phyloP scores from a whole-genome alignment of 2,888 invertebrate species.

The Mimas tiliae region DNA sequence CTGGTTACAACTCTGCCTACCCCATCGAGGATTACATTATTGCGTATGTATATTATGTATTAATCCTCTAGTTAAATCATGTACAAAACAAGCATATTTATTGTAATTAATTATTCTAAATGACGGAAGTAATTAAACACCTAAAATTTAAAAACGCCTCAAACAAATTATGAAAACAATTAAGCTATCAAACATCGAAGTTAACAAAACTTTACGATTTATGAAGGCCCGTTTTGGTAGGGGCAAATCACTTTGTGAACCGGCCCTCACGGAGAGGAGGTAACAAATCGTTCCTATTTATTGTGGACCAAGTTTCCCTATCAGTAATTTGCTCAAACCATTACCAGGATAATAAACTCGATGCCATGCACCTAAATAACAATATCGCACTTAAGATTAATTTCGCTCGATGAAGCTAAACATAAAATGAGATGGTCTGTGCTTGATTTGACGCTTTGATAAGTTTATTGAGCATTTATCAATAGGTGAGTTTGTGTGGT shows the following conservation, averaged over 20 bases:
- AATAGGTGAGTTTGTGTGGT: background rate
- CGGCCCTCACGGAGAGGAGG: slow-evolving; percentile 35
- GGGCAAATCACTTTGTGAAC: slow-evolving; percentile 18
- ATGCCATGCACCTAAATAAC: slow-evolving; percentile 30
- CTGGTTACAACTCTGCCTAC: too few species aligned
- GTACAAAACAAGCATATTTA: too few species aligned
- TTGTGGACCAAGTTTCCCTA: slow-evolving; percentile 69
- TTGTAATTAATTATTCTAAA: too few species aligned
- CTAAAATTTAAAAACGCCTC: background rate
- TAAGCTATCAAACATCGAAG: slow-evolving; percentile 14
- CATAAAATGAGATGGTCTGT: background rate
- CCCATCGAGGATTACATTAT: too few species aligned
- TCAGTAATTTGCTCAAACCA: slow-evolving; percentile 70
- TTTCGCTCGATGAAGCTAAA: slow-evolving; percentile 21
- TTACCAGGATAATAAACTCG: slow-evolving; percentile 62
- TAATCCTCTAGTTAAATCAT: too few species aligned
- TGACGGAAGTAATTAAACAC: too few species aligned
- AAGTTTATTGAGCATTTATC: background rate
- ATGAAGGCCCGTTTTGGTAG: slow-evolving; percentile 14
- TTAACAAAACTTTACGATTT: slow-evolving; percentile 28
- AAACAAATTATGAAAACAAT: slow-evolving; percentile 9
- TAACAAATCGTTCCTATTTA: slow-evolving; percentile 74
- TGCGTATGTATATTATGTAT: too few species aligned
- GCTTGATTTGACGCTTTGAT: background rate
- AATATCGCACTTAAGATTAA: slow-evolving; percentile 29